A percentile compares a stretch with the other conserved stretches of the same genome.
These are phyloP conservation scores for Achlya flavicornis DNA, from an alignment of 2,888 invertebrate genomes.

Conservation along the genomic window DNA sequence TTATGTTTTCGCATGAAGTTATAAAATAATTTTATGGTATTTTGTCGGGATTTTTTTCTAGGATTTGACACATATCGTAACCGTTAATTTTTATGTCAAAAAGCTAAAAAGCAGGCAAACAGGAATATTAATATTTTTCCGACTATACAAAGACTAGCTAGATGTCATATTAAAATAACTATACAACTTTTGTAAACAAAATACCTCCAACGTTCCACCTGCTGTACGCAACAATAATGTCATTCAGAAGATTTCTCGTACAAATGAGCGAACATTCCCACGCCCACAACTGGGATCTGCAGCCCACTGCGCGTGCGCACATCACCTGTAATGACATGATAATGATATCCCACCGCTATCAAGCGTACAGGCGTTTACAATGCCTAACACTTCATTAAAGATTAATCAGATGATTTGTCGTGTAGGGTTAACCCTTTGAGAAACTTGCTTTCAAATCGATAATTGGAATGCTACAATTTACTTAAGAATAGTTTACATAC, in stretches of 20 bases:
- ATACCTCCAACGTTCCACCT: not conserved
- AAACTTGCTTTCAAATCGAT: not conserved
- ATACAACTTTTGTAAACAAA: not conserved
- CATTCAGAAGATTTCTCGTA: slow-evolving; percentile 10
- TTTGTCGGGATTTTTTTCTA: too few species aligned
- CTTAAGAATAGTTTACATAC: too few species aligned
- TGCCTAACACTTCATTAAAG: slow-evolving; percentile 15
- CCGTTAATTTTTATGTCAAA: too few species aligned
- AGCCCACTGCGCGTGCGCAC: not conserved
- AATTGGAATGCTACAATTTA: too few species aligned
- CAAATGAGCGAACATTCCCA: slow-evolving; percentile 12
- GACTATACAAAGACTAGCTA: too few species aligned
- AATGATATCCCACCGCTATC: slow-evolving; percentile 17
- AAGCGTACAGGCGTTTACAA: slow-evolving; percentile 10
- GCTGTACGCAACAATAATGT: not conserved
- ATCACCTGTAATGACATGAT: slow-evolving; percentile 16
- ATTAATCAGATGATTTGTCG: slow-evolving; percentile 13
- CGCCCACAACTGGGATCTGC: slow-evolving; percentile 12
- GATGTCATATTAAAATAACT: too few species aligned
- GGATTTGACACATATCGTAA: too few species aligned
- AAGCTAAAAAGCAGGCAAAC: too few species aligned
- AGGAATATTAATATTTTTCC: too few species aligned
- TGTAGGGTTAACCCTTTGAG: not conserved
- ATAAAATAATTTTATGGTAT: too few species aligned
- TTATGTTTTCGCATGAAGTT: too few species aligned